A percentile compares a stretch with the other conserved stretches of the same genome.
Evolutionary conservation across 37 sponge, comb jelly and placozoan genomes (phyloP).

Genomic region (Halisarca cf. caerulea): DNA sequence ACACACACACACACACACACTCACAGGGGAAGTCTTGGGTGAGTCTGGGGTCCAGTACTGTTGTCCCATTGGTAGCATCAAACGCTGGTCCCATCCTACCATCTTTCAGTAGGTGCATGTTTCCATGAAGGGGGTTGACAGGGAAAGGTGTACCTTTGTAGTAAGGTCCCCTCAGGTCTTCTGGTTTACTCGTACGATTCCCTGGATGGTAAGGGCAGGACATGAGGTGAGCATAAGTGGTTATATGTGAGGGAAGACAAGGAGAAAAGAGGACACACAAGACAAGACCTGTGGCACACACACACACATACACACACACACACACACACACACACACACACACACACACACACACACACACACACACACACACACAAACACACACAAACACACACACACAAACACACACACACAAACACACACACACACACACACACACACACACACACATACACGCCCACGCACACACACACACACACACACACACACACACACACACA

Average conservation of each 20-base stretch:
- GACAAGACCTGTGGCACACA: neutral
- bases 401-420: neutral
- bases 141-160: neutral
- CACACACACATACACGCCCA: too few relatives aligned
- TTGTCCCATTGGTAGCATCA: neutral
- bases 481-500: too few relatives aligned
- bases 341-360: neutral
- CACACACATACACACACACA: neutral
- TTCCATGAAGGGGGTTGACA: neutral
- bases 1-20: slow-evolving; percentile 19
- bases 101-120: neutral
- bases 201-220: neutral
- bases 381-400: neutral
- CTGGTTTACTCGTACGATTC: neutral
- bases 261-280: neutral
- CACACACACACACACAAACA: neutral
- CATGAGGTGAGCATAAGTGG: neutral
- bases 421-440: too few relatives aligned
- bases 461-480: too few relatives aligned
- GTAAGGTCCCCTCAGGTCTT: neutral
- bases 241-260: neutral
- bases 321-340: neutral
- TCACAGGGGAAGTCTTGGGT: neutral
- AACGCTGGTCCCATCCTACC: neutral
- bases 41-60: neutral